Evolutionary conservation across 2,888 invertebrate species (phyloP), one percentile per base, ranked within the genome.

Genomic region (Lasioglossum figueresi): DNA sequence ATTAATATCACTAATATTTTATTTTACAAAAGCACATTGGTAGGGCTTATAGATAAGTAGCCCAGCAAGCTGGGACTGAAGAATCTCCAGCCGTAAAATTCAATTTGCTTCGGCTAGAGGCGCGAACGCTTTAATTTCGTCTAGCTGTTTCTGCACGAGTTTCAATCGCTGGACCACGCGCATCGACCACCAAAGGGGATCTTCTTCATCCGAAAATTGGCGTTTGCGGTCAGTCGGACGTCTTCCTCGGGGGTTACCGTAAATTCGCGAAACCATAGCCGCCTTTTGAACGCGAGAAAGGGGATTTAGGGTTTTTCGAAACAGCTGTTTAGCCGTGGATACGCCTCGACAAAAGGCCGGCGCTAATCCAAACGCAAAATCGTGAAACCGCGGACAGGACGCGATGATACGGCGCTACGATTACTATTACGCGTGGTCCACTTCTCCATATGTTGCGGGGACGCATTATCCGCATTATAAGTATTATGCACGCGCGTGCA

Each of bases 281-380:
- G 16, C 14, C 27, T 27, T 27, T 27, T 6, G 16, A 31, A 5
- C 14, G 14, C 27, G 63, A 31, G 56, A 16, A 63, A 16, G 16
- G 31, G 31, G 5, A 12, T 27, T 4, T 14, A 31, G 31, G 31
- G 27, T 31, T 0, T 27, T 6, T 0, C 1, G 27, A 31, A 63
- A 16, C 63, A 63, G n/a, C 16, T 63, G 63, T 63, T 63, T 63
- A 63, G 27, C 16, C 27, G 27, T 14, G 59, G 14, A 63, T 27
- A 27, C 14, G 27, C 31, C 31, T 34, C 66, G 66, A 31, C 34
- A 37, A 19, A 63, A 63, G 31, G 14, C 63, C 56, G 16, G 19
- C 72, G 86, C 43, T 86, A 84, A 88, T 88, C 80, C 78, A 45
- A 31, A 80, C 78, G 84, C 37, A 89, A 89, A 88, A 81, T 86